Base-by-base conservation (phyloP, 1,140 invertebrate species). In the Polypedilum vanderplanki region DNA sequence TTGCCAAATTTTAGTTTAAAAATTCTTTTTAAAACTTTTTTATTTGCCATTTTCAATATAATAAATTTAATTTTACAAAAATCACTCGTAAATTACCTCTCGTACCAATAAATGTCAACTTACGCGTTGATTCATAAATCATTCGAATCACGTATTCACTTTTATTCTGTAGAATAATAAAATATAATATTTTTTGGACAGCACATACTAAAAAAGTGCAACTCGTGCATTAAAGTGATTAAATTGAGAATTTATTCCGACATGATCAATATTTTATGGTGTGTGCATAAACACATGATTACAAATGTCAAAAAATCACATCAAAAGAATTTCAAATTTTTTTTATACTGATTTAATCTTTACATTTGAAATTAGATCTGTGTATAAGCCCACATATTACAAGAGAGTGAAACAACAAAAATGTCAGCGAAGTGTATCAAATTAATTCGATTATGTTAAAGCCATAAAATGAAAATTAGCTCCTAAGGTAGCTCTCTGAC, bases 401-500 rank as follows among this genome's bases (percentile, higher is more conserved):
- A 57, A n/a, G 12, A 57, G 41, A 12, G 5, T 46, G 15, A 46
- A 70, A 20, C 17, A 18, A 70, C 17, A 70, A 20, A 70, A 70
- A 70, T 70, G 65, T 70, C 65, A 70, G 65, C 20, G 65, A 18
- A 70, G 65, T 70, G 20, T 70, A 70, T 70, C 65, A 70, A 70
- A 70, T 70, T 70, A 70, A 70, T 70, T 70, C 65, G 65, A 70
- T 70, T 70, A 70, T 70, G 20, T 70, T 70, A 70, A 70, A 22
- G 17, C 17, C 65, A 70, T 70, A 70, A 33, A 70, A 70, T 70
- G 20, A 70, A 70, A 33, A 20, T 70, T 20, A 22, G 20, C 65
- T 70, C 20, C 65, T 70, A 22, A 70, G 20, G 65, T 20, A 70
- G 65, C 65, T n/a, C 15, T 7, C 8, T 33, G 24, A 3, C 12